A percentile compares a stretch with the other conserved stretches of the same genome.
These are phyloP conservation scores for Lynx canadensis DNA, from an alignment of 2,113 vertebrate species.

Conservation along the genomic window DNA sequence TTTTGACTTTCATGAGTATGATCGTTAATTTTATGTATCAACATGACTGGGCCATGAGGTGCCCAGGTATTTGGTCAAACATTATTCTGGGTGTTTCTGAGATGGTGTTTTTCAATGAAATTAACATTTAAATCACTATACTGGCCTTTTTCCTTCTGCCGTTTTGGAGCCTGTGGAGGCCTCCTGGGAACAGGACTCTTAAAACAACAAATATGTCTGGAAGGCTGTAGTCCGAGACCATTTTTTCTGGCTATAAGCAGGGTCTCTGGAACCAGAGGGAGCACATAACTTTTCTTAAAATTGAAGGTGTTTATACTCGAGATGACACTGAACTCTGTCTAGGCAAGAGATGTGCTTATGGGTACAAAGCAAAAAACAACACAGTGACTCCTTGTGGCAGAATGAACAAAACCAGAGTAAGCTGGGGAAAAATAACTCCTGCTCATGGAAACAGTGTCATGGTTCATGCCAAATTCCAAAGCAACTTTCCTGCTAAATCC, in stretches of 20 bases:
- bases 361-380: background rate
- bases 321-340: background rate
- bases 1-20: background rate
- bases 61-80: background rate
- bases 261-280: background rate
- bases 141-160: background rate
- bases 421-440: background rate
- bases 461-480: background rate
- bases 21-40: background rate
- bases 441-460: background rate
- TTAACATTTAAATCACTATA: background rate
- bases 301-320: background rate
- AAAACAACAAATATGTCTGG: background rate
- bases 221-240: background rate
- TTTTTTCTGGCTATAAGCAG: background rate
- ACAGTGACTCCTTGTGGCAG: background rate
- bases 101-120: background rate
- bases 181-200: background rate
- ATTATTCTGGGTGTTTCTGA: background rate
- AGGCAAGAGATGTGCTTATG: background rate
- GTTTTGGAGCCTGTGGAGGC: background rate
- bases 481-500: background rate
- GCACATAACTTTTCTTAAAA: background rate
- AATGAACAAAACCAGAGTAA: background rate
- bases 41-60: background rate